Conservation (phyloP, 2,888 invertebrate genomes). For the Crepidodera aurea region DNA sequence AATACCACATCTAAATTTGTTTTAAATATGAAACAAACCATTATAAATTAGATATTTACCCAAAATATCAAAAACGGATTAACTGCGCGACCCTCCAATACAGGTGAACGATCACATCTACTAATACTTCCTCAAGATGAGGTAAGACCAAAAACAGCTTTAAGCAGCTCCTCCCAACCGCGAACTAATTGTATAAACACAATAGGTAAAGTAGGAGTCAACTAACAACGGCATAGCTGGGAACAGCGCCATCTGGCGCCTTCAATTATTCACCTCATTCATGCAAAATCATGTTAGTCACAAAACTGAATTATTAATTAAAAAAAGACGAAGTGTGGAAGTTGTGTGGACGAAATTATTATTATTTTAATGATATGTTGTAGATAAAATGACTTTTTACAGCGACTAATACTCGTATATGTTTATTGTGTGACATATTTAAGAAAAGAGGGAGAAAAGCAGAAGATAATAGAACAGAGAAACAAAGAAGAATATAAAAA, state of each 20-base stretch:
- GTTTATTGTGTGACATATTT: no score
- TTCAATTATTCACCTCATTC: constrained; percentile 45
- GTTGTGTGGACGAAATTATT: not conserved
- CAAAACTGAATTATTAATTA: constrained; percentile 39
- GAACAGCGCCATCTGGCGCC: constrained; percentile 43
- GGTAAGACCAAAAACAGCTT: constrained; percentile 5
- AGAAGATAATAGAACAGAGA: no score
- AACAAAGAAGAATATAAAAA: no score
- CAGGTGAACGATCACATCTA: not conserved
- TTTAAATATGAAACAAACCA: no score
- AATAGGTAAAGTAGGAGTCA: constrained; percentile 25
- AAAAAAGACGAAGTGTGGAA: constrained; percentile 16
- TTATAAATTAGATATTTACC: no score
- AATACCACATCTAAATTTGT: no score
- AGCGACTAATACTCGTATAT: no score
- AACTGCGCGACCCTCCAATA: no score
- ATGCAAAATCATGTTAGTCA: constrained; percentile 44
- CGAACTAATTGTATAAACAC: constrained; percentile 26
- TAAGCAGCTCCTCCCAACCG: not conserved
- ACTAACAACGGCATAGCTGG: constrained; percentile 35
- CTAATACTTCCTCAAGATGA: not conserved
- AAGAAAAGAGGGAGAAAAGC: no score
- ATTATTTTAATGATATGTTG: no score
- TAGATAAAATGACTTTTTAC: no score
- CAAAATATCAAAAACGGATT: no score